Conservation (phyloP, 1,140 invertebrate species). For the Anastatus disparis region DNA sequence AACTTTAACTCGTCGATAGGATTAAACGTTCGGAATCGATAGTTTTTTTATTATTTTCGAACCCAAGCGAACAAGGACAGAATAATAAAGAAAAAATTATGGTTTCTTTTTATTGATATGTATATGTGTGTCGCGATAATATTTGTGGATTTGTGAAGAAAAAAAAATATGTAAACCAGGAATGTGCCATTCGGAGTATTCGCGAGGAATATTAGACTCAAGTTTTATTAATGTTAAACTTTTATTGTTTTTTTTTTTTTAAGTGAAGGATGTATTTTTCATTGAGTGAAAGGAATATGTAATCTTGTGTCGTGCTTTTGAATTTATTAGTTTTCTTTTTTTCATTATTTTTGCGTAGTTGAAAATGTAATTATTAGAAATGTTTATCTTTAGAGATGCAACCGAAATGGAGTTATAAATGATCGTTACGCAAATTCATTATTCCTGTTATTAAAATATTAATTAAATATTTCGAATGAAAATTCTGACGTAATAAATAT, state of each 20-base stretch:
- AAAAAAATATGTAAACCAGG: conserved; percentile 20
- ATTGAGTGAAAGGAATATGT: conserved; percentile 29
- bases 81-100: neutral
- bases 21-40: conserved; percentile 27
- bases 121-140: neutral
- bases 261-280: conserved; percentile 22
- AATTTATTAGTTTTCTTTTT: neutral
- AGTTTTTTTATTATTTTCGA: too few relatives aligned
- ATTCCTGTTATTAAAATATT: too few relatives aligned
- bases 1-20: neutral
- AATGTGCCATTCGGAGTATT: conserved; percentile 40
- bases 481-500: too few relatives aligned
- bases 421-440: too few relatives aligned
- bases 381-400: conserved; percentile 6
- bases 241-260: too few relatives aligned
- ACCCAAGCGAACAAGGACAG: neutral
- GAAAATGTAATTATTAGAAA: conserved; percentile 14
- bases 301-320: neutral
- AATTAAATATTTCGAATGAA: too few relatives aligned
- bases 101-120: neutral
- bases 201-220: conserved; percentile 34
- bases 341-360: neutral
- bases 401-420: conserved; percentile 1
- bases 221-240: conserved; percentile 10
- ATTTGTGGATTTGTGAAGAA: neutral